Conservation (phyloP, 2,797 vertebrate genomes). For the Syndactyla subalaris region DNA sequence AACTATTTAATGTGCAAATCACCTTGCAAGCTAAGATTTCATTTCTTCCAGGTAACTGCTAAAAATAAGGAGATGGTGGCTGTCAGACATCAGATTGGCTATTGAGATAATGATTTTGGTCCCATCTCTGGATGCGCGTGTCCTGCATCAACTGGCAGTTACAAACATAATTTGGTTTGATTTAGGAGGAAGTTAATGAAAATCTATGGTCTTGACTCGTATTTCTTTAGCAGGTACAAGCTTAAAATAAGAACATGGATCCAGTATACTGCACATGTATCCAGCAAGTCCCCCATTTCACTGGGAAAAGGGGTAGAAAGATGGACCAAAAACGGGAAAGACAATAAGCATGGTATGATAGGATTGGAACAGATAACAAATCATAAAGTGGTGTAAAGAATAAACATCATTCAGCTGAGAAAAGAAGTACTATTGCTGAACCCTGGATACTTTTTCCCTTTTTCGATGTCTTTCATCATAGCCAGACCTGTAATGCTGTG, state of each 20-base stretch:
- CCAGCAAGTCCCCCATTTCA: background rate
- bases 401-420: background rate
- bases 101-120: background rate
- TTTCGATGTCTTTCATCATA: background rate
- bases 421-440: background rate
- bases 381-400: background rate
- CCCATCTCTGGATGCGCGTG: rapidly evolving
- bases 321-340: background rate
- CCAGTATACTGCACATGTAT: too few species aligned
- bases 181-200: background rate
- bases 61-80: background rate
- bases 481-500: background rate
- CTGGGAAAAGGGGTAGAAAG: background rate
- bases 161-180: background rate
- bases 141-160: background rate
- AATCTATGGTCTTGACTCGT: background rate
- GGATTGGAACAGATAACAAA: background rate
- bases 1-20: background rate
- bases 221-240: background rate
- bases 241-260: background rate
- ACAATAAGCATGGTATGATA: background rate
- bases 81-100: background rate
- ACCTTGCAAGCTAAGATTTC: background rate
- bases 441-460: background rate
- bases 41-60: background rate